Evolutionary conservation across 2,113 vertebrate genomes (phyloP).

Genomic region (Brienomyrus brachyistius): DNA sequence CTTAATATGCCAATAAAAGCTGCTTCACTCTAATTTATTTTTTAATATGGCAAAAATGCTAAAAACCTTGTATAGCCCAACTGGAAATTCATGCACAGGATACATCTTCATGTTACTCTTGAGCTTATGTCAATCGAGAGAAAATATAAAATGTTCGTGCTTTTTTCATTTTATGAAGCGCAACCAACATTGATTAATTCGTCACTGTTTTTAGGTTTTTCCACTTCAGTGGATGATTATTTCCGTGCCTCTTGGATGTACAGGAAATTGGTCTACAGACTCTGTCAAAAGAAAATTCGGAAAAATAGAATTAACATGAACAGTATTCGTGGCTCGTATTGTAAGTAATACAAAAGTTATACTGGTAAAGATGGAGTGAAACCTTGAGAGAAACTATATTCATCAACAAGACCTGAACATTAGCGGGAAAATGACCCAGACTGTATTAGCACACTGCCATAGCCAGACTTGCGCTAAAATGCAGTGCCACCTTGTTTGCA

Average conservation of each 20-base stretch:
- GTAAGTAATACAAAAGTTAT: neutral
- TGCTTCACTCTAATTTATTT: neutral
- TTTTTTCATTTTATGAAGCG: neutral
- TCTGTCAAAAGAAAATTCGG: neutral
- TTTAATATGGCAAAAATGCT: neutral
- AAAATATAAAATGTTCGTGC: neutral
- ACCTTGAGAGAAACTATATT: neutral
- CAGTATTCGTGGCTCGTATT: neutral
- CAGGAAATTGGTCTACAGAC: neutral
- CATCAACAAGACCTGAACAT: neutral
- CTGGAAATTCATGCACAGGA: neutral
- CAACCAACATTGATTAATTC: neutral
- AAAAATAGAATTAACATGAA: neutral
- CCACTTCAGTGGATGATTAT: neutral
- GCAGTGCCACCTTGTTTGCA: neutral
- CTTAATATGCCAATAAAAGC: neutral
- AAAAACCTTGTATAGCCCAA: neutral
- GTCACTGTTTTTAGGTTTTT: neutral
- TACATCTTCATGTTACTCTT: neutral
- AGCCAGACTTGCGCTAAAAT: neutral
- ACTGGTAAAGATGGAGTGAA: neutral
- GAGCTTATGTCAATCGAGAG: neutral
- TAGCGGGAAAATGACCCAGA: neutral
- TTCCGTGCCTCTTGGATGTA: neutral
- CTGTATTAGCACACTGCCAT: neutral